Evolutionary conservation across 2,888 invertebrate species (phyloP), one percentile per base, ranked within the genome.

Genomic region (Hirudinaria manillensis): DNA sequence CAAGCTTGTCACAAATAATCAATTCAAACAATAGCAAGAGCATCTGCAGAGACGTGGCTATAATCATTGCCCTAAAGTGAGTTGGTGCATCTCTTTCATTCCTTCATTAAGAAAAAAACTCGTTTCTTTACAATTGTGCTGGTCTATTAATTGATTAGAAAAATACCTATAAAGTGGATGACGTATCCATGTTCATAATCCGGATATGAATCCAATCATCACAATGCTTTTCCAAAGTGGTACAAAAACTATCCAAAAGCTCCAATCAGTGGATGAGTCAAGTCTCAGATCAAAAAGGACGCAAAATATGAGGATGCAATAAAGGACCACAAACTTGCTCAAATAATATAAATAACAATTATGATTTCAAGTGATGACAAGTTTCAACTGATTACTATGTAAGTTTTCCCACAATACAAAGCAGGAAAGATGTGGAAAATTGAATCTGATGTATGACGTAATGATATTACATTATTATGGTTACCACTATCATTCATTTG

Each of bases 1-100:
- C 93, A 80, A 98, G 87, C 86, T 97, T 95, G 87, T 97, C 94
- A 86, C 96, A 98, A 56, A 93, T 94, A 78, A 99, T 88, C 79
- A 97, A 87, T 86, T 98, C 97, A 87, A 99, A 99, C 92, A 96
- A 94, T 36, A 97, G 87, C 79, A 99, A 87, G 80, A 98, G 92
- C 78, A 97, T 88, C 85, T 99, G 98, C 82, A 98, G 89, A 68
- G 94, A 93, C 80, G 96, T 89, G 78, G 94, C 94, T 84, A 98
- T 94, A 77, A 98, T 88, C 97, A 99, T 98, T 24, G 96, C 95
- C 86, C 96, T 96, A 86, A 95, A 99, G 86, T 99, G 98, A 56
- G 95, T 91, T 85, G 96, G 94, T 7, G 95, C 93, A 87, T 95
- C 94, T 80, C 93, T 93, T 88, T 97, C 97, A 81, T 94, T 87